Evolutionary conservation across 2,797 vertebrate genomes (phyloP).

Genomic region (Melanotaenia boesemani): DNA sequence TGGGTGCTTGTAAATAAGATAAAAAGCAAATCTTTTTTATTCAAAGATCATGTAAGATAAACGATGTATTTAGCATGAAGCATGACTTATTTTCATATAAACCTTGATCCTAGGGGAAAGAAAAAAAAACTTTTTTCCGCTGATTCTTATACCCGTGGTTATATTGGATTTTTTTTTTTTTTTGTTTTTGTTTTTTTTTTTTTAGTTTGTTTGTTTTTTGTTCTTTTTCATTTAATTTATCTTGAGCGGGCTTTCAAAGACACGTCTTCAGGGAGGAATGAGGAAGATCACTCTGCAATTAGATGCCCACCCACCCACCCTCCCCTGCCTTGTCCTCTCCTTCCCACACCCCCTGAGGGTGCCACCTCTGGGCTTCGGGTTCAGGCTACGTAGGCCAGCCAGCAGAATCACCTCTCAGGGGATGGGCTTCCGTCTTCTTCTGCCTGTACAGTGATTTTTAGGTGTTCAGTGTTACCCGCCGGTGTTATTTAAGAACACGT

Average conservation of each 20-base stretch:
- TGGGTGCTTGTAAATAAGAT: constrained; percentile 93
- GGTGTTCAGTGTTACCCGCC: constrained; percentile 78
- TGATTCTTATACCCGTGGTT: constrained; percentile 95
- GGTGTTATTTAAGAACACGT: constrained; percentile 76
- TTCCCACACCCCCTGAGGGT: constrained; percentile 14
- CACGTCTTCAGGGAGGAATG: constrained; percentile 96
- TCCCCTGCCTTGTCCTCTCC: neutral
- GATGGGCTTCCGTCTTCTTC: constrained; percentile 86
- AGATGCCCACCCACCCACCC: constrained; percentile 28
- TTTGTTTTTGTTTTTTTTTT: constrained; percentile 39
- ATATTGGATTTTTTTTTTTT: constrained; percentile 80
- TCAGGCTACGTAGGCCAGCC: constrained; percentile 68
- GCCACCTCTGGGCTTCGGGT: constrained; percentile 53
- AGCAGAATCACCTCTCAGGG: constrained; percentile 63
- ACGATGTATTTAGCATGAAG: constrained; percentile 99
- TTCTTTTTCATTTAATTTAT: constrained; percentile 61
- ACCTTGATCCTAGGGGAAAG: constrained; percentile 94
- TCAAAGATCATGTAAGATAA: constrained; percentile 99
- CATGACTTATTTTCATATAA: constrained; percentile 99
- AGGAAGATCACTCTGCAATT: constrained; percentile 74
- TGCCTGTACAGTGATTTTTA: constrained; percentile 84
- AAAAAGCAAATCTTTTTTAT: constrained; percentile 90
- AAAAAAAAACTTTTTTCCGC: constrained; percentile 86
- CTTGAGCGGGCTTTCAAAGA: constrained; percentile 95
- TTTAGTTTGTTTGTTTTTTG: constrained; percentile 39